Evolutionary conservation across 2,888 invertebrate species (phyloP), one percentile per base, ranked within the genome.

Genomic region (Cataglyphis cursor): DNA sequence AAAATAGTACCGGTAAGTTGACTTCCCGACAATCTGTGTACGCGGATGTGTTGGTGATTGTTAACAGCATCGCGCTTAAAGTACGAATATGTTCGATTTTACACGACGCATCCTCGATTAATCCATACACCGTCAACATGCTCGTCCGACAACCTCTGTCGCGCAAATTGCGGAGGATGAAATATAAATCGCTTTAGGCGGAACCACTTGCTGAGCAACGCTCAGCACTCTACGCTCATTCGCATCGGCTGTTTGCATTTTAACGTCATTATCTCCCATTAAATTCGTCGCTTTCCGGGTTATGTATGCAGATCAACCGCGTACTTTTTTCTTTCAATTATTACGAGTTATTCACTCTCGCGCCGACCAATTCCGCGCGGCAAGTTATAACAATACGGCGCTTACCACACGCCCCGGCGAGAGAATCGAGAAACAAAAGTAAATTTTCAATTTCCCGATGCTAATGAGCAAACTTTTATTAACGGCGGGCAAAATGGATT

Each of bases 131-230:
- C 76, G 75, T 76, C 75, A 78, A 70, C 78, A 70, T 70, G 44
- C 78, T 70, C 57, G 44, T 72, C 44, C 70, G 28, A 70, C 57
- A 57, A 41, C 57, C 78, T 59, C 57, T 80, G 24, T 59, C 44
- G 78, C 35, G n/a, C 59, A 80, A 80, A 80, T 80, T 59, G 31
- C 24, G 59, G 38, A 59, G 73, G 78, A 72, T 80, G 78, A 80
- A 72, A 72, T 80, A 72, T 72, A 80, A 80, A 80, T 44, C 78
- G 78, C 78, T 80, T 78, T 78, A 78, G 57, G 72, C 78, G 57
- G 31, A 78, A 70, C 44, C 78, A 59, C 73, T 80, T 72, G 78
- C 78, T 70, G 72, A 78, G 57, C 70, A 78, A 59, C 44, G 41
- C 57, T 72, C 78, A 54, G 57, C 72, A 78, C 57, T 76, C 41